Base-by-base conservation (phyloP, 2,888 invertebrate species). In the Trachelus iudaicus region DNA sequence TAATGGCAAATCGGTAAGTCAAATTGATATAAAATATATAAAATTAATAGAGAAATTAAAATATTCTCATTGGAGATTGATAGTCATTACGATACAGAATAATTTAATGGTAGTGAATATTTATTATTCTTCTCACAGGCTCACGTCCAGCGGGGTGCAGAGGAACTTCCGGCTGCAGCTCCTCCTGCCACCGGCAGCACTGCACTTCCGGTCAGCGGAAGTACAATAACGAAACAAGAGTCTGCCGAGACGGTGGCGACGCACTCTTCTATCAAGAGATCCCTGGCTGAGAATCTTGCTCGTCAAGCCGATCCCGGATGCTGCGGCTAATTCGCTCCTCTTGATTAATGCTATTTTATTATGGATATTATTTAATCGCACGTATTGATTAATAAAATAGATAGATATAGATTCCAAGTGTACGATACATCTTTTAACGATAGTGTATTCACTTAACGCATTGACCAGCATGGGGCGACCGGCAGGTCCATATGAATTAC, bases 291-390 rank as follows among this genome's bases (percentile, higher is more conserved):
- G 11, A 34, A 77, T 37, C 31, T 56, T n/a, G 34, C 34, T 15
- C 33, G 68, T 12, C 33, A 33, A 37, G 77, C 73, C 13, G 34
- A 73, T 3, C 77, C 77, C 34, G 77, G 77, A 34, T 77, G 77
- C 68, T 77, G 77, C 30, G 77, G 77, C 34, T 77, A 73, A 77
- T 77, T 31, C 15, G 9, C 56, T 56, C 9, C 9, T 56, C 15
- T 23, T 56, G 1, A 1, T 56, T 9, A 56, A 56, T 9, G 2
- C 23, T 56, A 56, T 9, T 23, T 23, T 56, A 56, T 56, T 9
- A 56, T 56, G 6, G 23, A 56, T 56, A 56, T 56, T 56, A 56
- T 56, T 56, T 56, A 56, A 56, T 23, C 56, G 23, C 56, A 56
- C 23, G 23, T 56, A 23, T 56, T 56, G 23, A 56, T 56, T 56